Conservation (phyloP, 2,888 invertebrate genomes). For the Ditylenchus weischeri region DNA sequence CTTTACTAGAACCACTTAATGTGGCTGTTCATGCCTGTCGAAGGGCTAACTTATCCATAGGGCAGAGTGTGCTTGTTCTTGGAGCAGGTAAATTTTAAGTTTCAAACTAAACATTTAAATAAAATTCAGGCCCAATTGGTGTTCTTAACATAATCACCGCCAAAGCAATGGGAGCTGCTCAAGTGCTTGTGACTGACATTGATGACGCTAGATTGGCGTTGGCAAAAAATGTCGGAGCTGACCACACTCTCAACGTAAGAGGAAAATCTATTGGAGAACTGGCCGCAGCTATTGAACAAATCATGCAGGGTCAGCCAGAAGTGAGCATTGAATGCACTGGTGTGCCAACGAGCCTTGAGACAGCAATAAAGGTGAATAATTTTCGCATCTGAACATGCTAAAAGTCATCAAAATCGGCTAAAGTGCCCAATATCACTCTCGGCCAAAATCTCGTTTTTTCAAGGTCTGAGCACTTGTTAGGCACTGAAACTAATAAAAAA, state of each 20-base stretch:
- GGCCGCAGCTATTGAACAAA: not conserved
- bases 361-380: not conserved
- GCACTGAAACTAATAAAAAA: no score
- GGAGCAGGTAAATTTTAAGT: not conserved
- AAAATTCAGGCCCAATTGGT: not conserved
- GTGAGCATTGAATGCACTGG: slow-evolving; percentile 7
- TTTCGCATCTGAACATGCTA: not conserved
- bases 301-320: not conserved
- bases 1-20: slow-evolving; percentile 83
- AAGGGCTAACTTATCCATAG: slow-evolving; percentile 69
- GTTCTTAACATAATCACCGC: not conserved
- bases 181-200: slow-evolving; percentile 5
- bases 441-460: no score
- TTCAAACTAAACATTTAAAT: not conserved
- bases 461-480: no score
- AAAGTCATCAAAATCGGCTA: no score
- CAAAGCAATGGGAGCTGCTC: slow-evolving; percentile 1
- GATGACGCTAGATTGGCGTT: slow-evolving; percentile 3
- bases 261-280: not conserved
- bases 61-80: not conserved
- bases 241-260: not conserved
- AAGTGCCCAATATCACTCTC: no score
- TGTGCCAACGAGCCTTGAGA: not conserved
- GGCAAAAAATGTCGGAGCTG: not conserved
- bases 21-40: slow-evolving; percentile 90